Conservation (phyloP, 2,888 invertebrate genomes). For the Amphipyra berbera region DNA sequence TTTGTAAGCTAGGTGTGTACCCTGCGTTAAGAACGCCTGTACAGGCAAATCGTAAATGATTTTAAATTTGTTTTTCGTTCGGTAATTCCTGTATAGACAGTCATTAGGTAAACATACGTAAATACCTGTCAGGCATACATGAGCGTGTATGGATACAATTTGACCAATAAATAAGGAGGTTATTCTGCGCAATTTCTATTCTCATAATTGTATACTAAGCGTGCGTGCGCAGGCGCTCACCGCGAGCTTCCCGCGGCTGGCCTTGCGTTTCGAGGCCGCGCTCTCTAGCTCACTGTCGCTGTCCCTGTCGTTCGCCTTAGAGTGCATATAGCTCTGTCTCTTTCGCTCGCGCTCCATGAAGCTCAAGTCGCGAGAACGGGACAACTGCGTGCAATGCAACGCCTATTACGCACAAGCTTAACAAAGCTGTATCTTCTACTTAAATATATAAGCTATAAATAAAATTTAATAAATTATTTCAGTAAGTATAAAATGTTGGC, state of each 20-base stretch:
- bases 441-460: constrained; percentile 50
- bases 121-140: no score
- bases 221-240: constrained; percentile 87
- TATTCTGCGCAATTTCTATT: constrained; percentile 66
- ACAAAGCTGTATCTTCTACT: constrained; percentile 42
- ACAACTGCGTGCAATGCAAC: constrained; percentile 87
- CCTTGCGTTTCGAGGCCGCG: constrained; percentile 86
- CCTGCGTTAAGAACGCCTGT: no score
- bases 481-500: constrained; percentile 19
- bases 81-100: no score
- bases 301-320: constrained; percentile 90
- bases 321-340: constrained; percentile 87
- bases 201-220: constrained; percentile 69
- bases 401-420: constrained; percentile 72
- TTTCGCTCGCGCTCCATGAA: constrained; percentile 88
- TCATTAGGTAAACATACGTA: no score
- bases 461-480: constrained; percentile 36
- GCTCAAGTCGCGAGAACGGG: constrained; percentile 85
- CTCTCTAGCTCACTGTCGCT: constrained; percentile 97
- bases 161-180: background rate
- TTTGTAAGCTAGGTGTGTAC: no score
- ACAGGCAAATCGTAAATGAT: no score
- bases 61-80: no score
- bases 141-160: no score
- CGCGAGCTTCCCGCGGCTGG: constrained; percentile 93